Base-by-base conservation (phyloP, 2,113 vertebrate species). In the Halichoeres trimaculatus region DNA sequence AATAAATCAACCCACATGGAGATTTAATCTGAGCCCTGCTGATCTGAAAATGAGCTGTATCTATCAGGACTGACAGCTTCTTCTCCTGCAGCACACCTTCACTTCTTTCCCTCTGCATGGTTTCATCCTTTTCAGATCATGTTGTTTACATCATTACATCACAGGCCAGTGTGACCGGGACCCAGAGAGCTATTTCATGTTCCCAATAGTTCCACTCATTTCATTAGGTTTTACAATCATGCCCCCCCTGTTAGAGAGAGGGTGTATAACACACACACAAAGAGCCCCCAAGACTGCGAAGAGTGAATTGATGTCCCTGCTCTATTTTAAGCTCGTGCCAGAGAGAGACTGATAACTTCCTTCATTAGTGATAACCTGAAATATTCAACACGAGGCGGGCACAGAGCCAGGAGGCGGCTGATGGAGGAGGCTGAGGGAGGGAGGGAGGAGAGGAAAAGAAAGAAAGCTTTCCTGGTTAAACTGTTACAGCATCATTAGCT, bases 331-430 rank as follows among this genome's bases (percentile, higher is more conserved):
- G 60, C 68, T 56, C 22, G 36, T 68, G 76, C 68, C 19, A 83
- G 80, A 58, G 55, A 81, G 52, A 82, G 76, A 85, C 47, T n/a
- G 77, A 83, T 78, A 70, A 71, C 75, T 76, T 84, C 80, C 69
- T 68, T 84, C 80, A 84, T 81, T 80, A 85, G 66, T 47, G 50
- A 54, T 67, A 70, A 73, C 41, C 68, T 89, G 74, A 89, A 87
- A 87, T 85, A 84, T 89, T 89, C 80, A 85, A 81, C 75, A 87
- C 74, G 52, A 70, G 58, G 53, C 40, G 45, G 66, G 58, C 35
- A 1, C 51, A 54, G 66, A 53, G 65, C 17, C 70, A 76, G 67
- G 36, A 62, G 64, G 55, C 58, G 66, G 53, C 34, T 2, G 36
- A 35, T 0, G 1, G 48, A 56, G 64, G 55, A 62, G 66, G 53